A percentile compares a stretch with the other conserved stretches of the same genome.
Evolutionary conservation across 2,888 invertebrate species (phyloP).

Genomic region (Erynnis tages): DNA sequence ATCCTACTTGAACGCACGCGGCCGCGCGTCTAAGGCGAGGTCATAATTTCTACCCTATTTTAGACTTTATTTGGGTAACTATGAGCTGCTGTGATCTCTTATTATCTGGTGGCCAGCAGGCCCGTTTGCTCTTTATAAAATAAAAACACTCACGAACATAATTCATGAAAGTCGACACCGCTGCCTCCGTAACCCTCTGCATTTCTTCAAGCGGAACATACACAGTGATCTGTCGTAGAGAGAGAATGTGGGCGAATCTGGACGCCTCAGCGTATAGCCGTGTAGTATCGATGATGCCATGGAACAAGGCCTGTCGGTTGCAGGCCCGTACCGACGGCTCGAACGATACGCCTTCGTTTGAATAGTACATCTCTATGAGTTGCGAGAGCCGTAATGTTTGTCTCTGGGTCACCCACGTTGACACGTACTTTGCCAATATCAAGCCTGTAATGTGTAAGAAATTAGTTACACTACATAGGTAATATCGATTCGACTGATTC

Average conservation of each 20-base stretch:
- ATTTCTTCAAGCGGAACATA: slow-evolving; percentile 70
- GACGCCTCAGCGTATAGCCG: slow-evolving; percentile 65
- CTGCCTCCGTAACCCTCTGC: slow-evolving; percentile 66
- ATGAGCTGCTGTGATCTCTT: too few species aligned
- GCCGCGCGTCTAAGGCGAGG: too few species aligned
- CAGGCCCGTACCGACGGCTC: slow-evolving; percentile 81
- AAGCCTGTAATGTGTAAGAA: slow-evolving; percentile 69
- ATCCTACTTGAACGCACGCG: too few species aligned
- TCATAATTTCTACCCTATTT: too few species aligned
- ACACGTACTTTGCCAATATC: slow-evolving; percentile 75
- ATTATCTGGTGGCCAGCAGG: too few species aligned
- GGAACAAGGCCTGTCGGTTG: slow-evolving; percentile 72
- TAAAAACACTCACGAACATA: slow-evolving; percentile 69
- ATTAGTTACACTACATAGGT: too few species aligned
- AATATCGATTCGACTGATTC: too few species aligned
- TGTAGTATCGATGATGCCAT: slow-evolving; percentile 56
- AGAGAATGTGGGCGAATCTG: slow-evolving; percentile 66
- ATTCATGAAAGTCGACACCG: slow-evolving; percentile 72
- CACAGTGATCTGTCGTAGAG: slow-evolving; percentile 64
- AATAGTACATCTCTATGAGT: slow-evolving; percentile 86
- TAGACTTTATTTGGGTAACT: too few species aligned
- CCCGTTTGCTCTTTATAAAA: too few species aligned
- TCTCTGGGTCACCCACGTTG: slow-evolving; percentile 75
- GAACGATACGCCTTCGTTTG: slow-evolving; percentile 81
- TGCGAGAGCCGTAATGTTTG: slow-evolving; percentile 81